These are phyloP conservation scores for Musca vetustissima DNA, from an alignment of 1,140 invertebrate genomes.

Conservation along the genomic window DNA sequence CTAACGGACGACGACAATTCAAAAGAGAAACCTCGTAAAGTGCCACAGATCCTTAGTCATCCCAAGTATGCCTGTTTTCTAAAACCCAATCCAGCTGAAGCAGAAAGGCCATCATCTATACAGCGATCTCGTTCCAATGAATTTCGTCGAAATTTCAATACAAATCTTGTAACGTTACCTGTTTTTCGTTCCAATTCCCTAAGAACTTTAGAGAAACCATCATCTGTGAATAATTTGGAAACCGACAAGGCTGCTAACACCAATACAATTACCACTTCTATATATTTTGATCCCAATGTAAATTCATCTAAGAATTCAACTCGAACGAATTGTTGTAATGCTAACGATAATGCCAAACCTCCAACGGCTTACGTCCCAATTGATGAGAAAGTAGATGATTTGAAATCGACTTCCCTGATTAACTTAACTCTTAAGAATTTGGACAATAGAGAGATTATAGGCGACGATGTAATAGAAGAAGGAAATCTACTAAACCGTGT, in stretches of 20 bases:
- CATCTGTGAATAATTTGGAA: neutral
- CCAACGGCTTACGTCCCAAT: too few species aligned
- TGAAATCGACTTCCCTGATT: too few species aligned
- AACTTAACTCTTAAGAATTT: too few species aligned
- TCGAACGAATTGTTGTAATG: too few species aligned
- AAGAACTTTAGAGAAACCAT: neutral
- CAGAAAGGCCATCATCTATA: constrained; percentile 30
- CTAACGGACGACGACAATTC: neutral
- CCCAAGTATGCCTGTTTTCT: constrained; percentile 51
- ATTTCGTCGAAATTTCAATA: constrained; percentile 18
- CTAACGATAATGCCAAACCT: too few species aligned
- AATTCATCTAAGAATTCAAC: neutral
- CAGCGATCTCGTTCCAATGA: constrained; percentile 31
- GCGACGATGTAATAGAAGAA: neutral
- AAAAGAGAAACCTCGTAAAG: constrained; percentile 34
- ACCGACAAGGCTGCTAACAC: neutral
- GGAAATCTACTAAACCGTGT: too few species aligned
- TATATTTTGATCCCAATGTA: constrained; percentile 24
- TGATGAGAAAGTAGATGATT: too few species aligned
- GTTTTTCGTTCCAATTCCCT: constrained; percentile 11
- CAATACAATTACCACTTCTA: constrained; percentile 16
- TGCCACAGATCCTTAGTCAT: constrained; percentile 42
- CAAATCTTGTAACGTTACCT: neutral
- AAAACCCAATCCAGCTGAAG: constrained; percentile 37
- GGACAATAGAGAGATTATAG: too few species aligned